A percentile compares a stretch with the other conserved stretches of the same genome.
These are phyloP conservation scores for Molanna angustata DNA, from an alignment of 2,888 invertebrate species.

Conservation along the genomic window DNA sequence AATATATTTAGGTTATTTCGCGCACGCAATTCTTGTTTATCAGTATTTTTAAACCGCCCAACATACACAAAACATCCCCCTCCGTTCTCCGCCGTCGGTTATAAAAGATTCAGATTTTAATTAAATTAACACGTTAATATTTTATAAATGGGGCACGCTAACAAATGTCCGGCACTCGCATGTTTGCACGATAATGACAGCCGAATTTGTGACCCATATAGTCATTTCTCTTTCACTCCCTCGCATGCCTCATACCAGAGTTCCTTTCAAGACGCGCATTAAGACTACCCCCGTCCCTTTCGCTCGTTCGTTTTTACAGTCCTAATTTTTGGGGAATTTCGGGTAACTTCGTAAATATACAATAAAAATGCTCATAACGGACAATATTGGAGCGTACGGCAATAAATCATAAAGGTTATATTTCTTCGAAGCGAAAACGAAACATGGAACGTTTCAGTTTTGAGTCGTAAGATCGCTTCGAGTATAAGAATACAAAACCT, in stretches of 20 bases:
- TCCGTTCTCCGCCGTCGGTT: no score
- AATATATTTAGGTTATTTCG: no score
- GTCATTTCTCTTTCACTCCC: constrained; percentile 22
- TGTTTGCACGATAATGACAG: constrained; percentile 32
- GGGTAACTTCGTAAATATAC: constrained; percentile 59
- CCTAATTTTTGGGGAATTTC: constrained; percentile 60
- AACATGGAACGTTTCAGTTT: constrained; percentile 12
- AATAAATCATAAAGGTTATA: background rate
- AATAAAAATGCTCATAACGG: background rate
- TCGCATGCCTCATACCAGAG: constrained; percentile 34
- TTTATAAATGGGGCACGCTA: no score
- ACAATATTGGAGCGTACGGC: constrained; percentile 5
- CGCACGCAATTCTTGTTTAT: no score
- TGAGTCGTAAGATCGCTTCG: no score
- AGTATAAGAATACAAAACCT: background rate
- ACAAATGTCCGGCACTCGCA: constrained; percentile 27
- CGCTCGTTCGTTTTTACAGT: constrained; percentile 50
- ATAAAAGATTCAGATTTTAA: no score
- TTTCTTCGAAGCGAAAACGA: constrained; percentile 1
- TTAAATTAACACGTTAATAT: no score
- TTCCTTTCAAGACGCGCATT: constrained; percentile 24
- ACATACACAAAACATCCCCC: no score
- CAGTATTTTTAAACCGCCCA: no score
- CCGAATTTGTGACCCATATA: constrained; percentile 33
- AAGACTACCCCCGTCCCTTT: constrained; percentile 26